These are phyloP conservation scores for Dryomyza anilis DNA, from an alignment of 2,888 invertebrate species.

Conservation along the genomic window DNA sequence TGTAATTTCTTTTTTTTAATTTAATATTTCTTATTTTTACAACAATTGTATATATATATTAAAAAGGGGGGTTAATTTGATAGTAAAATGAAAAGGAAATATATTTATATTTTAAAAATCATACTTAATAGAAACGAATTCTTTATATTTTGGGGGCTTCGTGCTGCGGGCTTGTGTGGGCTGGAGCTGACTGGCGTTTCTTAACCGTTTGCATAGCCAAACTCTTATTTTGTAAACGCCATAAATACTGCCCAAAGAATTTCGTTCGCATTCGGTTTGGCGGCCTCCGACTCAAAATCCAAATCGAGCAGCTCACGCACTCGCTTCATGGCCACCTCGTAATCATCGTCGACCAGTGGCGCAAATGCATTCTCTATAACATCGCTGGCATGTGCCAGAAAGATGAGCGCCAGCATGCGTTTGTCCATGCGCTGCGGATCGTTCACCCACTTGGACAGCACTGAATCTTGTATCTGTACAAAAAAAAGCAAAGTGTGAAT, in stretches of 20 bases:
- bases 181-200: no score
- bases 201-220: constrained; percentile 1
- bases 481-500: not conserved
- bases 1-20: constrained; percentile 11
- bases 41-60: constrained; percentile 13
- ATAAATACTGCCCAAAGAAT: constrained; percentile 99
- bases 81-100: constrained; percentile 29
- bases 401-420: constrained; percentile 89
- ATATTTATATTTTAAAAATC: constrained; percentile 32
- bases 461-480: constrained; percentile 91
- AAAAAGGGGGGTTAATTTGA: no score
- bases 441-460: constrained; percentile 94
- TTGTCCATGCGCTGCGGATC: constrained; percentile 98
- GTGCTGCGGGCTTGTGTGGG: not conserved
- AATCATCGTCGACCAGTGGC: constrained; percentile 95
- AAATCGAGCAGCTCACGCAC: constrained; percentile 94
- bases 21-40: constrained; percentile 15
- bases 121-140: constrained; percentile 19
- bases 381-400: constrained; percentile 96
- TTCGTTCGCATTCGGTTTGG: constrained; percentile 88
- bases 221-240: constrained; percentile 91
- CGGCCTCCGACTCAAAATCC: constrained; percentile 94
- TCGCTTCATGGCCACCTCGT: constrained; percentile 96
- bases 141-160: constrained; percentile 9
- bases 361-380: constrained; percentile 99